Evolutionary conservation across 2,797 vertebrate species (phyloP).

Genomic region (Silurus lanzhouensis): DNA sequence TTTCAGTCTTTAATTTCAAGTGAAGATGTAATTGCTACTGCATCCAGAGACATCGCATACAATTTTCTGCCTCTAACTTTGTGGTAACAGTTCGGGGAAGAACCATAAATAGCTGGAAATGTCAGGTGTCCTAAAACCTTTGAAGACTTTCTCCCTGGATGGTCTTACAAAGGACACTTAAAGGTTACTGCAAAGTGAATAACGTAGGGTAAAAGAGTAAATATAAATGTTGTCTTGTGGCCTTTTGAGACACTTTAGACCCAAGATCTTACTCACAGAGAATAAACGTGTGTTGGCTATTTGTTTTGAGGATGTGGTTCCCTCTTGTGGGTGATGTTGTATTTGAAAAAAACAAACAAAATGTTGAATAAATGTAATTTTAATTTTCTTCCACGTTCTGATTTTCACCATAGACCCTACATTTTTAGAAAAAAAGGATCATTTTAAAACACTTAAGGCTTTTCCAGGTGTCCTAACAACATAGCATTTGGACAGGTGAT

Average conservation of each 20-base stretch:
- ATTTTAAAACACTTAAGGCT: not conserved
- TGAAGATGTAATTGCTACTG: no score
- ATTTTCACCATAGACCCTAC: not conserved
- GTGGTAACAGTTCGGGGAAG: no score
- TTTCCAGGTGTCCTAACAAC: not conserved
- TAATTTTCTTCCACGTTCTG: no score
- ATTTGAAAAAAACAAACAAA: not conserved
- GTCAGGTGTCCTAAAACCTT: no score
- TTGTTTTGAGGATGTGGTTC: conserved; percentile 3
- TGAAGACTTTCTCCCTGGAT: not conserved
- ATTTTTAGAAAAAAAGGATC: not conserved
- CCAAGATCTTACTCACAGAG: not conserved
- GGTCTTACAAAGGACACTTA: not conserved
- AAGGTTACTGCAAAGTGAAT: not conserved
- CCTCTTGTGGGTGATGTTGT: conserved; percentile 16
- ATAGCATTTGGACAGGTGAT: not conserved
- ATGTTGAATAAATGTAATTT: no score
- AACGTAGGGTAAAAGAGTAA: not conserved
- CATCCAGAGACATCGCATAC: no score
- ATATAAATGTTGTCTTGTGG: not conserved
- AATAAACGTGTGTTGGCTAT: not conserved
- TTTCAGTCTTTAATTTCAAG: no score
- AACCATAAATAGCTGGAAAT: no score
- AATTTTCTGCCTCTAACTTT: no score
- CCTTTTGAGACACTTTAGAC: not conserved